phyloP scores from a whole-genome alignment of 2,797 vertebrate genomes.

The Pseudochaenichthys georgianus region DNA sequence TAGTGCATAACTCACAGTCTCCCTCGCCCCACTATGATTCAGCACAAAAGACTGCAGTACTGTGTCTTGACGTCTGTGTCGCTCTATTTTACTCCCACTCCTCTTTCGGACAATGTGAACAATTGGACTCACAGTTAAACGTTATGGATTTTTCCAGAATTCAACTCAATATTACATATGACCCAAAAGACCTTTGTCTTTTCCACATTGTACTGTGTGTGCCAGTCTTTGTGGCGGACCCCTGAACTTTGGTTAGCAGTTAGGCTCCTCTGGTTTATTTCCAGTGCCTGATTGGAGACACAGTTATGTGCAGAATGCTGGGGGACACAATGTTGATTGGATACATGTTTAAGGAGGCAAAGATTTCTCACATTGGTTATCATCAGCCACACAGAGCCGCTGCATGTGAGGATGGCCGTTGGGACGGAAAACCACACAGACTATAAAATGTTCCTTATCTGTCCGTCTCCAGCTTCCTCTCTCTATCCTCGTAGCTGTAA shows the following conservation, averaged over 20 bases:
- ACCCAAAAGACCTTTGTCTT: not conserved
- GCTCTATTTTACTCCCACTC: constrained; percentile 2
- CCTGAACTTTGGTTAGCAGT: constrained; percentile 15
- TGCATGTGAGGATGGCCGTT: constrained; percentile 44
- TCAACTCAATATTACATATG: constrained; percentile 26
- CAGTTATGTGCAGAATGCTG: constrained; percentile 44
- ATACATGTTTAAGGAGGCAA: constrained; percentile 34
- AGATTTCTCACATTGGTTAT: constrained; percentile 38
- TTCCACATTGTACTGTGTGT: not conserved
- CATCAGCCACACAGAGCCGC: constrained; percentile 17
- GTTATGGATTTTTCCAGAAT: constrained; percentile 47
- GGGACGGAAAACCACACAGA: constrained; percentile 35
- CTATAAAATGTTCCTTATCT: constrained; percentile 52
- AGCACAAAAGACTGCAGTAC: constrained; percentile 55
- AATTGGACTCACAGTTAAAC: constrained; percentile 32
- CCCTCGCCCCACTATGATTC: constrained; percentile 62
- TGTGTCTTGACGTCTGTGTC: constrained; percentile 17
- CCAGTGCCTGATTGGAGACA: not conserved
- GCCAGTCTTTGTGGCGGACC: not conserved
- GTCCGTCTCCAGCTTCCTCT: constrained; percentile 59
- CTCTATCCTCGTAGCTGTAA: constrained; percentile 3
- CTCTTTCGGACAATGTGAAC: not conserved
- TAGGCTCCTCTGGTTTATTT: constrained; percentile 18
- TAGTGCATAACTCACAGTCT: constrained; percentile 20
- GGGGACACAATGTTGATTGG: constrained; percentile 18